These are phyloP conservation scores for Desmodus rotundus DNA, from an alignment of 2,113 vertebrate genomes.

Conservation along the genomic window DNA sequence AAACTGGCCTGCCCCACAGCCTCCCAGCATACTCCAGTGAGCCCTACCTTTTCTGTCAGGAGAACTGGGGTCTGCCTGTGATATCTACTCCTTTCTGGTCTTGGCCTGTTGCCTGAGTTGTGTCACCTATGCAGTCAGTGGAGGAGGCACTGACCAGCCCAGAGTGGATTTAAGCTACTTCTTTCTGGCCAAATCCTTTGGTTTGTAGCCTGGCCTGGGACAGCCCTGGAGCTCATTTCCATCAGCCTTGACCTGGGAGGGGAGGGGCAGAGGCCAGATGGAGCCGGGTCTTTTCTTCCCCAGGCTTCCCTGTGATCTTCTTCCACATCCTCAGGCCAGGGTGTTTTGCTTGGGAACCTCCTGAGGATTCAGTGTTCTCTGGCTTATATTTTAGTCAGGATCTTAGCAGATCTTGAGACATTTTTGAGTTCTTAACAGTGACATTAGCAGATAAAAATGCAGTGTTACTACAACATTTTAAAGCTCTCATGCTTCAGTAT, in stretches of 20 bases:
- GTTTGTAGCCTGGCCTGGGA: not conserved
- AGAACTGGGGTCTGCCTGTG: not conserved
- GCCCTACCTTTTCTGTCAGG: not conserved
- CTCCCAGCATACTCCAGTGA: not conserved
- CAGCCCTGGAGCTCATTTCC: not conserved
- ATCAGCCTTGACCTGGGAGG: not conserved
- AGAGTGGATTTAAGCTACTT: not conserved
- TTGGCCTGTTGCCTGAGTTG: not conserved
- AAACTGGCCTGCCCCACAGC: not conserved
- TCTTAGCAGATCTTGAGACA: slow-evolving; percentile 19
- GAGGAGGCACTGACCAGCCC: not conserved
- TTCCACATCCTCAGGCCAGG: not conserved
- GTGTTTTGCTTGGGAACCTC: not conserved
- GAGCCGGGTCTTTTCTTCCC: not conserved
- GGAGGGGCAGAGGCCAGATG: not conserved
- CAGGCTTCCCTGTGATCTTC: not conserved
- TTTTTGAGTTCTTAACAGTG: not conserved
- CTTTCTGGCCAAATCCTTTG: not conserved
- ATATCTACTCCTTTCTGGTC: not conserved
- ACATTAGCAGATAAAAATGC: slow-evolving; percentile 9
- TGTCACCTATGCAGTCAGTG: accelerated
- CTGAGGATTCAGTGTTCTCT: not conserved
- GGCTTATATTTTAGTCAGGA: not conserved
- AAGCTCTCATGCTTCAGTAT: not conserved
- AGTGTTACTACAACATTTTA: not conserved